A percentile compares a stretch with the other conserved stretches of the same genome.
Conservation (phyloP, 1,140 invertebrate species). For the Trachymyrmex cornetzi region DNA sequence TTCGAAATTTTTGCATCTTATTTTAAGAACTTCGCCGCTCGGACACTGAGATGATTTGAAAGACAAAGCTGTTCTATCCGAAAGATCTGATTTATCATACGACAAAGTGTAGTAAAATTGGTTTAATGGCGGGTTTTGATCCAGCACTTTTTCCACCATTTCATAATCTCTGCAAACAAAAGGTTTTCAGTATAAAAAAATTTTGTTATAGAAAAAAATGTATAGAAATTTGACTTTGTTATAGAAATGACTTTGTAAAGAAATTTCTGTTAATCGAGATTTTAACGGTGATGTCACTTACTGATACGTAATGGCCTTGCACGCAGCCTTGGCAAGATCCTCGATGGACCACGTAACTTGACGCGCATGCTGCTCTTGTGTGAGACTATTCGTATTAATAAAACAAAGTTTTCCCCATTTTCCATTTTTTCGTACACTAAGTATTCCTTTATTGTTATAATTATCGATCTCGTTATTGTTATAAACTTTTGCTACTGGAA, state of each 20-base stretch:
- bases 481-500: slow-evolving; percentile 40
- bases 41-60: slow-evolving; percentile 90
- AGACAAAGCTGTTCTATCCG: slow-evolving; percentile 88
- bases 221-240: not conserved
- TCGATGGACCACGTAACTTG: slow-evolving; percentile 87
- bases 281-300: slow-evolving; percentile 84
- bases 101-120: slow-evolving; percentile 86
- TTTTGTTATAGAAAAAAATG: not conserved
- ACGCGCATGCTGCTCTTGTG: slow-evolving; percentile 73
- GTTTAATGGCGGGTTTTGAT: slow-evolving; percentile 77
- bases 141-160: slow-evolving; percentile 86
- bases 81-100: slow-evolving; percentile 76
- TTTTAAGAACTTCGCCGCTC: slow-evolving; percentile 89
- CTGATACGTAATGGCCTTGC: slow-evolving; percentile 92
- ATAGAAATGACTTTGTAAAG: not conserved
- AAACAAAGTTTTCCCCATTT: slow-evolving; percentile 93
- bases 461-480: slow-evolving; percentile 78
- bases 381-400: slow-evolving; percentile 71
- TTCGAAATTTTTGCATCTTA: slow-evolving; percentile 91
- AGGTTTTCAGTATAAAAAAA: not conserved
- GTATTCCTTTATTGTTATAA: slow-evolving; percentile 88
- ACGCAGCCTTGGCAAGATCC: slow-evolving; percentile 92
- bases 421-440: slow-evolving; percentile 92
- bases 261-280: not conserved
- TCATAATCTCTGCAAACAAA: slow-evolving; percentile 86